Evolutionary conservation across 2,888 invertebrate species (phyloP).

Genomic region (Nebria brevicollis): DNA sequence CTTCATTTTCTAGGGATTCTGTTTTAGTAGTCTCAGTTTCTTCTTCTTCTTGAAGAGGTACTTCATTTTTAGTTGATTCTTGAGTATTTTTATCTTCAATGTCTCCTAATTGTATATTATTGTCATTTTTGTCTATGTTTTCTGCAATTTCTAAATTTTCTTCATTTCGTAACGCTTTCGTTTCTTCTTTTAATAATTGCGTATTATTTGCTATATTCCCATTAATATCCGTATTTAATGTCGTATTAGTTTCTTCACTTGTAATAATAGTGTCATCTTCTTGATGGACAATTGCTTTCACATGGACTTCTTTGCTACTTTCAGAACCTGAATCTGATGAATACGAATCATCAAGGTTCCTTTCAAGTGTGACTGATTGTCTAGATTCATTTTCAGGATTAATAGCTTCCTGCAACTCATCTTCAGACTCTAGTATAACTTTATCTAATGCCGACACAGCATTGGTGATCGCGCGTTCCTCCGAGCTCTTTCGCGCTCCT

Average conservation of each 20-base stretch:
- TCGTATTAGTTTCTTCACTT: background rate
- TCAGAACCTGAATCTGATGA: constrained; percentile 24
- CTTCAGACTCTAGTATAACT: constrained; percentile 23
- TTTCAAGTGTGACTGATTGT: constrained; percentile 6
- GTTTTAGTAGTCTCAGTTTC: background rate
- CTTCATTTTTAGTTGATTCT: background rate
- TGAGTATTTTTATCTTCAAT: background rate
- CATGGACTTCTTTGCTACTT: constrained; percentile 25
- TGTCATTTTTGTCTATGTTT: background rate
- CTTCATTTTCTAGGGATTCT: background rate
- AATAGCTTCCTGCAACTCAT: constrained; percentile 23
- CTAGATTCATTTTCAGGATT: constrained; percentile 32
- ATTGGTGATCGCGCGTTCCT: background rate
- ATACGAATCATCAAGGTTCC: background rate
- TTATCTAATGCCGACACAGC: constrained; percentile 24
- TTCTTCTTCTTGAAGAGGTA: background rate
- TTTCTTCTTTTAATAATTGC: background rate
- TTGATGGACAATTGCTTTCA: constrained; percentile 29
- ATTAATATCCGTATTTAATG: background rate
- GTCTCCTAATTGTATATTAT: background rate
- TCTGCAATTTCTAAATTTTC: background rate
- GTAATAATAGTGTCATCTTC: constrained; percentile 10
- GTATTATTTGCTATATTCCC: background rate
- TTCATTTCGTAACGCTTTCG: background rate
- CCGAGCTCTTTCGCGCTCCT: background rate